Conservation (phyloP, 2,113 vertebrate species). For the Chaetorhynchus papuensis region DNA sequence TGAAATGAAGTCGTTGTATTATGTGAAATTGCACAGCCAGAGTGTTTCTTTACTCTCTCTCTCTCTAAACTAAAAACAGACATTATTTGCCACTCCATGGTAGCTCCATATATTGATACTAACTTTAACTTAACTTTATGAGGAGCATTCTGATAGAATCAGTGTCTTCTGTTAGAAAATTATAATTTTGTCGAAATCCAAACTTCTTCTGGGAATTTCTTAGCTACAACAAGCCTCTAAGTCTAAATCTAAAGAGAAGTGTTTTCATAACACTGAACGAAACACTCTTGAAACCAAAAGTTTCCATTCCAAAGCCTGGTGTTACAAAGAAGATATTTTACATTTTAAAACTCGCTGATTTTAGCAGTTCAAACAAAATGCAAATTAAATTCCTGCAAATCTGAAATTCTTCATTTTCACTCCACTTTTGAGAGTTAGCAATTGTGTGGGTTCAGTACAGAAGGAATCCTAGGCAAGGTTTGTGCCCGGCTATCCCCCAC, state of each 20-base stretch:
- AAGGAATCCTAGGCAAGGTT: background rate
- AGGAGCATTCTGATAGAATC: background rate
- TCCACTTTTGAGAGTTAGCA: background rate
- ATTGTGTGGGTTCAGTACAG: background rate
- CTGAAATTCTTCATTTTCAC: background rate
- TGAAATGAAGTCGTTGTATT: background rate
- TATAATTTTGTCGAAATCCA: background rate
- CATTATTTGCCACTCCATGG: background rate
- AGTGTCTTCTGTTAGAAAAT: background rate
- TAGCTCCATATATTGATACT: background rate
- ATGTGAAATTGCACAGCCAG: background rate
- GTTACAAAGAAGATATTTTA: background rate
- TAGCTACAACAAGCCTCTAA: background rate
- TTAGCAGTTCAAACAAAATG: background rate
- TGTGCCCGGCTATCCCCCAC: background rate
- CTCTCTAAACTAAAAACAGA: slow-evolving; percentile 16
- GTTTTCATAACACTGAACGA: background rate
- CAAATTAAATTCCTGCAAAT: background rate
- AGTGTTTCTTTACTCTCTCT: background rate
- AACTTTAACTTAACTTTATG: background rate
- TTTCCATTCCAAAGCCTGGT: background rate
- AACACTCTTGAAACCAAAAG: background rate
- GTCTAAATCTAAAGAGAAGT: background rate
- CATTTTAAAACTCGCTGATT: background rate
- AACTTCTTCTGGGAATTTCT: slow-evolving; percentile 22